These are phyloP conservation scores for Rhinolophus sinicus DNA, from an alignment of 2,113 vertebrate genomes.

Conservation along the genomic window DNA sequence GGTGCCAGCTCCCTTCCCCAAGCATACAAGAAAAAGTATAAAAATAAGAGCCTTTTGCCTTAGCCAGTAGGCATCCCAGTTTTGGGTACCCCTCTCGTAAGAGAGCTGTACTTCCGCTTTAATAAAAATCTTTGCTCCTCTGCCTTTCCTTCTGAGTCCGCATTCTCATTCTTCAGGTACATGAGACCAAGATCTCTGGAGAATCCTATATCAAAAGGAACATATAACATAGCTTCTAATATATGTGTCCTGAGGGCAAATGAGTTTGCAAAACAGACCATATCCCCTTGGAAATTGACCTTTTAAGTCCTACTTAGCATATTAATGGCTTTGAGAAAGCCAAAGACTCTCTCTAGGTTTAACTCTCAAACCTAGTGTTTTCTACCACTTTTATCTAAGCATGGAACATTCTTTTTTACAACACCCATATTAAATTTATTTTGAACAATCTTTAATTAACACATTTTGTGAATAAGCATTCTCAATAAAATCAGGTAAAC, in stretches of 20 bases:
- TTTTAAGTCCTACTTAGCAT: background rate
- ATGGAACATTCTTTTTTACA: background rate
- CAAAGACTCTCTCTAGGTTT: background rate
- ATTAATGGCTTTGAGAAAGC: background rate
- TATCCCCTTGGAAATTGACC: background rate
- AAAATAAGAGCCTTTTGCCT: too few species aligned
- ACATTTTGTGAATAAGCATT: background rate
- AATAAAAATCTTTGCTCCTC: too few species aligned
- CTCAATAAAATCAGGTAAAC: conserved; percentile 9
- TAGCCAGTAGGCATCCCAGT: too few species aligned
- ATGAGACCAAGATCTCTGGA: too few species aligned
- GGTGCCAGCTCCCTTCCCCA: too few species aligned
- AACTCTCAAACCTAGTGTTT: background rate
- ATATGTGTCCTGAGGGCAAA: background rate
- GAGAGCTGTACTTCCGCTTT: too few species aligned
- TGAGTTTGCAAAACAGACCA: background rate
- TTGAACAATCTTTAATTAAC: background rate
- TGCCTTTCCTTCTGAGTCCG: too few species aligned
- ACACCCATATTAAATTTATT: background rate
- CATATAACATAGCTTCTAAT: background rate
- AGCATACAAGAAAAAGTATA: too few species aligned
- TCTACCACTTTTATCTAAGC: background rate
- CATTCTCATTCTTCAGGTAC: too few species aligned
- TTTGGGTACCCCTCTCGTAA: too few species aligned
- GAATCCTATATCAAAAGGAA: background rate